Percentiles rank a stretch among this genome's conserved stretches.
These are phyloP conservation scores for Cryptophagus acutangulus DNA, from an alignment of 2,888 invertebrate genomes.

Conservation along the genomic window DNA sequence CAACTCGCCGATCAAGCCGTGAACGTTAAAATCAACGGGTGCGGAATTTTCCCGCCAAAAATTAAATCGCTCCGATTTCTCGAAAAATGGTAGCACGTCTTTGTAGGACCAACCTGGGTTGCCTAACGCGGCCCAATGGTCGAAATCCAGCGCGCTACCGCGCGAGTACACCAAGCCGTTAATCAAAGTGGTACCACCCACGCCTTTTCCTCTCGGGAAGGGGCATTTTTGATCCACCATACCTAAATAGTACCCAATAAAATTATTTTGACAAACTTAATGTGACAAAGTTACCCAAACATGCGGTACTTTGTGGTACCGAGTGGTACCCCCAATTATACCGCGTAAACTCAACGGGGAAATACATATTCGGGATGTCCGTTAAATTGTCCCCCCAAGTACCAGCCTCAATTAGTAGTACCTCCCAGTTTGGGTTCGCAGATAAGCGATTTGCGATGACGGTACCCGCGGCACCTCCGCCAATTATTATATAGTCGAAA, in stretches of 20 bases:
- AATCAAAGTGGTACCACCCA: slow-evolving; percentile 50
- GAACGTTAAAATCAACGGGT: not conserved
- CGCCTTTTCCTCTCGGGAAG: slow-evolving; percentile 49
- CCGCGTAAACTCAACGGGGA: slow-evolving; percentile 57
- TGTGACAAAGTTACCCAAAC: slow-evolving; percentile 34
- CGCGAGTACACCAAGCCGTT: slow-evolving; percentile 51
- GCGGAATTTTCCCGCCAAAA: not conserved
- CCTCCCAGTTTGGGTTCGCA: slow-evolving; percentile 20
- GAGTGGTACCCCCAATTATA: slow-evolving; percentile 70
- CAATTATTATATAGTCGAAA: slow-evolving; percentile 25
- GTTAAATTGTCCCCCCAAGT: slow-evolving; percentile 40
- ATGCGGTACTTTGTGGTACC: slow-evolving; percentile 59
- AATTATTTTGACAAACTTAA: not conserved
- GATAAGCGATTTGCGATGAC: slow-evolving; percentile 24
- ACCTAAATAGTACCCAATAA: not conserved
- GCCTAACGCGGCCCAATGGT: slow-evolving; percentile 45
- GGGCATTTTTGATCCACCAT: slow-evolving; percentile 2
- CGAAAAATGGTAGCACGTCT: slow-evolving; percentile 53
- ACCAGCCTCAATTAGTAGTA: slow-evolving; percentile 26
- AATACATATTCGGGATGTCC: slow-evolving; percentile 55
- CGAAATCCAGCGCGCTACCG: slow-evolving; percentile 48
- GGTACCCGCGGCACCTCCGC: slow-evolving; percentile 24
- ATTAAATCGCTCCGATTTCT: slow-evolving; percentile 24
- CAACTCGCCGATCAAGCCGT: not conserved
- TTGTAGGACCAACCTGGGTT: slow-evolving; percentile 51